Percentiles rank a stretch among this genome's conserved stretches.
Conservation (phyloP, 2,797 vertebrate genomes). For the Channallabes apus region DNA sequence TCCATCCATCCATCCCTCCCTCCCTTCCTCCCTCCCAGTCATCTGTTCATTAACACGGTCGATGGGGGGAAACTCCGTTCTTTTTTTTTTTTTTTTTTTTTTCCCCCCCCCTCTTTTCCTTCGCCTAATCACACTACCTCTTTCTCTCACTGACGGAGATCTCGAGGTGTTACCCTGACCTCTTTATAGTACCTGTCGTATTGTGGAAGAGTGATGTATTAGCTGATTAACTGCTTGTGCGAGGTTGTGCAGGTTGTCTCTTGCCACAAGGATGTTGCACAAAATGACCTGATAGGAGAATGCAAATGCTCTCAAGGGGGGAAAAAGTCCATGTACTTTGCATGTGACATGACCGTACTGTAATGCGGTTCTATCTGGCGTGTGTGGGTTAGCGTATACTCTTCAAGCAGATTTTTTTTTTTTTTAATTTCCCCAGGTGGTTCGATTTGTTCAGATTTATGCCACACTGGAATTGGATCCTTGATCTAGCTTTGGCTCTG, state of each 20-base stretch:
- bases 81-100: too few species aligned
- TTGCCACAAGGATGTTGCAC: not conserved
- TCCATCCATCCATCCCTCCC: not conserved
- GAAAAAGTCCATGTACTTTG: conserved; percentile 23
- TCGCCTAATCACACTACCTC: not conserved
- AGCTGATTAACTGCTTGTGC: not conserved
- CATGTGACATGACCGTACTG: not conserved
- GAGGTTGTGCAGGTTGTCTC: not conserved
- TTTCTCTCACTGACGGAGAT: not conserved
- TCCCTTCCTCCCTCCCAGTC: not conserved
- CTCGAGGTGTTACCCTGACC: not conserved
- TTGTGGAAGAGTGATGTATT: not conserved
- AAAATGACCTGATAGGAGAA: conserved; percentile 29
- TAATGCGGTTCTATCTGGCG: not conserved
- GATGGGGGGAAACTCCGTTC: not conserved
- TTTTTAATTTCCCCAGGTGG: not conserved
- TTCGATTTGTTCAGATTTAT: not conserved
- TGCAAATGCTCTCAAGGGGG: not conserved
- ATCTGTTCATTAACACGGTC: conserved; percentile 19
- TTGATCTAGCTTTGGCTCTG: not conserved
- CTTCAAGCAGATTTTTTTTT: not conserved
- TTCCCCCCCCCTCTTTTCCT: too few species aligned
- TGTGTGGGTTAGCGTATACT: not conserved
- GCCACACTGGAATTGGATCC: not conserved
- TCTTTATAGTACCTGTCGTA: not conserved